phyloP scores from a whole-genome alignment of 2,113 vertebrate genomes.

The Callithrix jacchus region DNA sequence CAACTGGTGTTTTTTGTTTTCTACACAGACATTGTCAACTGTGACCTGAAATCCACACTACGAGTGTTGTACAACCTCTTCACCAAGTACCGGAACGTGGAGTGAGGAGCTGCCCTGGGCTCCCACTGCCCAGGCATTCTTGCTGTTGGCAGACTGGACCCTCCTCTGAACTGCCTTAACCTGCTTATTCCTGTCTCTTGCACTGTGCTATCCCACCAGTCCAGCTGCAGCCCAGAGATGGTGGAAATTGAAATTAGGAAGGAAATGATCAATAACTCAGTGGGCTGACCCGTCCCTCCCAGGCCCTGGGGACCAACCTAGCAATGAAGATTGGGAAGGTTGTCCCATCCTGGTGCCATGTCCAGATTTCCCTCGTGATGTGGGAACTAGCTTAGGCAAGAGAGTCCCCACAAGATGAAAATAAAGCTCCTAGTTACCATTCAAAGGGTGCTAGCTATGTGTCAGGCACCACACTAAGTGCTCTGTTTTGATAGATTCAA shows the following conservation, averaged over 20 bases:
- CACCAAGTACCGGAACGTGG: slow-evolving; percentile 95
- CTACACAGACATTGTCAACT: slow-evolving; percentile 96
- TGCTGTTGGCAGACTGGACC: not conserved
- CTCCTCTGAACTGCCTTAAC: not conserved
- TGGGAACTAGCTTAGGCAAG: not conserved
- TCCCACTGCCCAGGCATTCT: not conserved
- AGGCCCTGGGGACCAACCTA: not conserved
- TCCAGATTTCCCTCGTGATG: not conserved
- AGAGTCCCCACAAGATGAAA: slow-evolving; percentile 4
- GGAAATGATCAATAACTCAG: not conserved
- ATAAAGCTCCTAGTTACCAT: not conserved
- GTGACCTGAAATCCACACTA: slow-evolving; percentile 97
- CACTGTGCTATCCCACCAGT: slow-evolving; percentile 24
- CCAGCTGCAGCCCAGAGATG: not conserved
- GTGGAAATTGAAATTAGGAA: slow-evolving; percentile 16
- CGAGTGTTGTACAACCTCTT: slow-evolving; percentile 98
- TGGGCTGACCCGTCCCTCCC: not conserved
- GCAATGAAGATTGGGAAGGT: not conserved
- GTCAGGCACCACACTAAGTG: not conserved
- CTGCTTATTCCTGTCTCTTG: slow-evolving; percentile 35
- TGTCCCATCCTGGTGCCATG: not conserved
- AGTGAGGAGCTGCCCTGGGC: slow-evolving; percentile 76
- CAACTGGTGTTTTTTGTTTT: slow-evolving; percentile 50
- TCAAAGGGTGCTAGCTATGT: not conserved
- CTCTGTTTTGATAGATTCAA: not conserved